Percentiles rank a stretch among this genome's conserved stretches.
Conservation (phyloP, 1,140 invertebrate genomes). For the Pteromalus puparum region DNA sequence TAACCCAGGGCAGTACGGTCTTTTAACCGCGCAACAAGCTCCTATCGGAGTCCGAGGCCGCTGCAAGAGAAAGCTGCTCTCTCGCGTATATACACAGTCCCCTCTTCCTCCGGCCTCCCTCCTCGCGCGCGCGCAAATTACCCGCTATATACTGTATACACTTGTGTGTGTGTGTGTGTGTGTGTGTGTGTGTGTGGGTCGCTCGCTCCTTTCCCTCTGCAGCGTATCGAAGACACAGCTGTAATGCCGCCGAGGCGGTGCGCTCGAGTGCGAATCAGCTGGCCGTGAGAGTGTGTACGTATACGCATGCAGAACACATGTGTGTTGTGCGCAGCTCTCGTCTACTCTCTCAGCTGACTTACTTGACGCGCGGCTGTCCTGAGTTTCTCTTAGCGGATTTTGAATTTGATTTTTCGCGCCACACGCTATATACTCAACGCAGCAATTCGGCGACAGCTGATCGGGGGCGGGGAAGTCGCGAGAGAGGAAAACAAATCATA, state of each 20-base stretch:
- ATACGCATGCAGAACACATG: no score
- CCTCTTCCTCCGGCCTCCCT: neutral
- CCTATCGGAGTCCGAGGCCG: neutral
- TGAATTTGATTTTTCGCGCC: neutral
- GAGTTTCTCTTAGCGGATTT: neutral
- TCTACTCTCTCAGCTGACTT: conserved; percentile 36
- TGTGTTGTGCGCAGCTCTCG: no score
- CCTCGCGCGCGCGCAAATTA: conserved; percentile 42
- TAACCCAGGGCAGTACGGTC: conserved; percentile 70
- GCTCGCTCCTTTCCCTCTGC: conserved; percentile 24
- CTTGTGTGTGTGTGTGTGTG: neutral
- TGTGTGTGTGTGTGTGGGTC: neutral
- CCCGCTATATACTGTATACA: neutral
- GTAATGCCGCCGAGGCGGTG: neutral
- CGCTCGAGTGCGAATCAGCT: conserved; percentile 46
- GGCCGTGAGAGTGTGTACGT: conserved; percentile 36
- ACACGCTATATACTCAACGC: neutral
- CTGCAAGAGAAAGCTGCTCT: conserved; percentile 10
- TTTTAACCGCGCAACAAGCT: neutral
- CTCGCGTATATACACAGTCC: neutral
- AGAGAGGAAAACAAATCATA: neutral
- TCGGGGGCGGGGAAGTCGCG: neutral
- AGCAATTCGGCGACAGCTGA: neutral
- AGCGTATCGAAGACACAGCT: neutral
- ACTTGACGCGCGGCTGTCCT: neutral